Base-by-base conservation (phyloP, 2,113 vertebrate genomes). In the Lonchura striata region DNA sequence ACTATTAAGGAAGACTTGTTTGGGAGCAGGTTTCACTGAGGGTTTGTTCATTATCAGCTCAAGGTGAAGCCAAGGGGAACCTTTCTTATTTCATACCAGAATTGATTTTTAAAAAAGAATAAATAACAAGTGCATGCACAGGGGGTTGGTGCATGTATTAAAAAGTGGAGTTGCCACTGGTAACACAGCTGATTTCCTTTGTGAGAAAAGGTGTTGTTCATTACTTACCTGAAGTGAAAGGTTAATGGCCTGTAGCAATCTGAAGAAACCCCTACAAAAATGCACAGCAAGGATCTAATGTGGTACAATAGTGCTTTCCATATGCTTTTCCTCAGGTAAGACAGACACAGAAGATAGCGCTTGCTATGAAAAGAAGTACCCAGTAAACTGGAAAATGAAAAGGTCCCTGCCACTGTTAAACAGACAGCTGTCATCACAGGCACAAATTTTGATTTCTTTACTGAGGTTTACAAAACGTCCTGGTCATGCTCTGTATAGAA, bases 21-120 rank as follows among this genome's bases (percentile, higher is more conserved):
- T 92, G 63, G 59, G 50, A 89, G 11, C 9, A 92, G 37, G n/a
- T 35, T 68, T 93, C 70, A 66, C 64, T 64, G 80, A 41, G 53
- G 33, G 33, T 79, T 88, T 88, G 31, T 86, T 97, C 95, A 91
- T 97, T 97, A 95, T 94, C 91, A 86, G 59, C 84, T 94, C 95
- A 84, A 92, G 90, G 77, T 95, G 92, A 95, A 92, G 59, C 95
- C 82, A 64, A 41, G 49, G 82, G 57, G 25, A 91, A 52, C 82
- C 49, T 69, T 70, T 82, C 91, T 90, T 71, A 77, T 46, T 95
- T 94, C 66, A 80, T 92, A 81, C 39, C 25, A 18, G 94, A 94
- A 94, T 86, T 95, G 85, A 95, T 96, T 95, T 68, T 9, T 25
- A 1, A 19, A 22, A 27, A 50, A 92, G 50, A 86, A 41, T 11